Percentiles rank a stretch among this genome's conserved stretches.
Conservation (phyloP, 2,113 vertebrate genomes). For the Scartelaos histophorus region DNA sequence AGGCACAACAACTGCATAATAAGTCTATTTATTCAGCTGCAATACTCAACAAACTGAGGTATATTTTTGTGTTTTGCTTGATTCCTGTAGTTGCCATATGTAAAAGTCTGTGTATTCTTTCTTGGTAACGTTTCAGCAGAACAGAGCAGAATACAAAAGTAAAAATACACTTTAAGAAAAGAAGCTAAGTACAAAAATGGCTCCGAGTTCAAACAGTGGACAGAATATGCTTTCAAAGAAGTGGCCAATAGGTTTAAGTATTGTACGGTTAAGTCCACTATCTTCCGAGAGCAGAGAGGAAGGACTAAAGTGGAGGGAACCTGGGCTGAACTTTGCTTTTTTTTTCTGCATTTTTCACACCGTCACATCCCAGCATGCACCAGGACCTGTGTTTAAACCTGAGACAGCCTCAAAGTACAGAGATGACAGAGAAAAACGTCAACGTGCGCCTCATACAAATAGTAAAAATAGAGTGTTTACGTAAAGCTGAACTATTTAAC, state of each 20-base stretch:
- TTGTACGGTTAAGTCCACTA: constrained; percentile 37
- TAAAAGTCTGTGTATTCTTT: neutral
- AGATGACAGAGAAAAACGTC: constrained; percentile 29
- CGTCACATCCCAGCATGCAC: constrained; percentile 22
- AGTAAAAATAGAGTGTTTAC: neutral
- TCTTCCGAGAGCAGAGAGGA: constrained; percentile 42
- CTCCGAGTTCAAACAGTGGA: constrained; percentile 33
- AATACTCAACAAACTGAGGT: too few relatives aligned
- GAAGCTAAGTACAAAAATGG: constrained; percentile 12
- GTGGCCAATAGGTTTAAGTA: constrained; percentile 23
- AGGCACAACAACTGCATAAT: neutral
- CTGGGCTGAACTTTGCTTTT: constrained; percentile 37
- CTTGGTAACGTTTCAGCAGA: neutral
- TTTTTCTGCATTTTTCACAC: neutral
- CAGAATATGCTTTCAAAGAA: constrained; percentile 40
- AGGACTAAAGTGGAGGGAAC: constrained; percentile 34
- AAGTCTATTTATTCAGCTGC: too few relatives aligned
- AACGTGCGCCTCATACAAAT: constrained; percentile 10
- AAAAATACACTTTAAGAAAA: neutral
- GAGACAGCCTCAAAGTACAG: constrained; percentile 20
- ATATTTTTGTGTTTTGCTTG: too few relatives aligned
- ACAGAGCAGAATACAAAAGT: neutral
- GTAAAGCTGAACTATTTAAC: too few relatives aligned
- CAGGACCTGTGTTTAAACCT: constrained; percentile 23
- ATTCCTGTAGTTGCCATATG: neutral